Base-by-base conservation (phyloP, 1,140 invertebrate genomes). In the Helicoverpa armigera region DNA sequence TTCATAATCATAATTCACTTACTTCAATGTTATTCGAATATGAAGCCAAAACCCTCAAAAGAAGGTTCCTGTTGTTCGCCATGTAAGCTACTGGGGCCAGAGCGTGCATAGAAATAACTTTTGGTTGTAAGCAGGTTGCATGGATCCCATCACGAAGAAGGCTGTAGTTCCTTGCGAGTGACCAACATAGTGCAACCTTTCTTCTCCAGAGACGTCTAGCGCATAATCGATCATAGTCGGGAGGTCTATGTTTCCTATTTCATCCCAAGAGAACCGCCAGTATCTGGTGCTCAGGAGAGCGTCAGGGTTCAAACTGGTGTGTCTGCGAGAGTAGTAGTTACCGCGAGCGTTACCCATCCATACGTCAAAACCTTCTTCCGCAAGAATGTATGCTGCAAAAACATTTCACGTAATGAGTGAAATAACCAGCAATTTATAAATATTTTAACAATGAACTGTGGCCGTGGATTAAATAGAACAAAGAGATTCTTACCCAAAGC, bases 221-320 rank as follows among this genome's bases (percentile, higher is more conserved):
- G 97, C 95, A 87, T 97, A 97, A 87, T 98, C 96, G 56, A 98
- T 96, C 91, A 97, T 97, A 0, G 97, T 96, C 1, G 98, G 97
- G 35, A 98, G 83, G 92, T 98, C 98, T 81, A 96, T 96, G 54
- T 96, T 91, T 56, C 97, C 97, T 95, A 98, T 98, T 93, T 98
- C 97, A 87, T 98, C 97, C 95, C 96, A 98, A 65, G 97, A 97
- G 87, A 97, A 98, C 82, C 96, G 92, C 98, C 98, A 98, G 87
- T 96, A 98, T 67, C 96, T 89, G 14, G 94, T 90, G 73, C 96
- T 95, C 0, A 90, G 50, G 29, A 89, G 13, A 16, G 87, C 94
- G 86, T 97, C 96, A 3, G 95, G 95, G 90, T 91, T 96, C 69
- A 95, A 94, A 7, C 86, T 90, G 2, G 89, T 88, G 89, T 97